phyloP scores from a whole-genome alignment of 2,797 vertebrate genomes.

The Miichthys miiuy region DNA sequence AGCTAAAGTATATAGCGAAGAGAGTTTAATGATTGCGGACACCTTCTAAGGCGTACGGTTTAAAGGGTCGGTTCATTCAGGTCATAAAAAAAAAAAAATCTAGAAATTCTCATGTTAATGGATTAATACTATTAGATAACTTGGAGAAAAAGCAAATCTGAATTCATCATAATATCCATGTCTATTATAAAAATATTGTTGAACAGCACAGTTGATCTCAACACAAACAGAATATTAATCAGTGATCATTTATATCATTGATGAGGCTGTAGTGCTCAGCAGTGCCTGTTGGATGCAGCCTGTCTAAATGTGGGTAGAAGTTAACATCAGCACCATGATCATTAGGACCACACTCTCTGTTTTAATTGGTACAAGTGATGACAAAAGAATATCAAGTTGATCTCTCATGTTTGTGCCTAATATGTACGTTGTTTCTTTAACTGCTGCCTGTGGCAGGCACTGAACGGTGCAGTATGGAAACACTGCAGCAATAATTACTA shows the following conservation, averaged over 20 bases:
- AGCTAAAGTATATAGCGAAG: neutral
- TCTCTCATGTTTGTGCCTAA: slow-evolving; percentile 16
- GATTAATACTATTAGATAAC: neutral
- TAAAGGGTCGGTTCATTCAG: neutral
- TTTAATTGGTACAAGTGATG: slow-evolving; percentile 10
- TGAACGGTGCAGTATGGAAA: slow-evolving; percentile 34
- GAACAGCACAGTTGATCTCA: neutral
- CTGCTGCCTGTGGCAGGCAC: slow-evolving; percentile 10
- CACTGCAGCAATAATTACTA: slow-evolving; percentile 38
- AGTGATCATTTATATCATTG: neutral
- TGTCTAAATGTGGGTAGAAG: neutral
- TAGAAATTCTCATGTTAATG: neutral
- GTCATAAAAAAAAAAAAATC: neutral
- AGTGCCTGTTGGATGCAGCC: neutral
- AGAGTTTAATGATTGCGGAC: neutral
- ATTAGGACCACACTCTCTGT: neutral
- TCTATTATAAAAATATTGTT: no score
- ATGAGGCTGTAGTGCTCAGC: neutral
- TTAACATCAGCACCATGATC: neutral
- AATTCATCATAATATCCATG: no score
- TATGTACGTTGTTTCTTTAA: slow-evolving; percentile 22
- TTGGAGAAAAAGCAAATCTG: neutral
- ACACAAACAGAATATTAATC: neutral
- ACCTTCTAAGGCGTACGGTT: neutral
- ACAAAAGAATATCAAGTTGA: slow-evolving; percentile 28